Evolutionary conservation across 64 coral and sea anemone species (phyloP), one percentile per base, ranked within the genome.

Genomic region (Montipora sp.): DNA sequence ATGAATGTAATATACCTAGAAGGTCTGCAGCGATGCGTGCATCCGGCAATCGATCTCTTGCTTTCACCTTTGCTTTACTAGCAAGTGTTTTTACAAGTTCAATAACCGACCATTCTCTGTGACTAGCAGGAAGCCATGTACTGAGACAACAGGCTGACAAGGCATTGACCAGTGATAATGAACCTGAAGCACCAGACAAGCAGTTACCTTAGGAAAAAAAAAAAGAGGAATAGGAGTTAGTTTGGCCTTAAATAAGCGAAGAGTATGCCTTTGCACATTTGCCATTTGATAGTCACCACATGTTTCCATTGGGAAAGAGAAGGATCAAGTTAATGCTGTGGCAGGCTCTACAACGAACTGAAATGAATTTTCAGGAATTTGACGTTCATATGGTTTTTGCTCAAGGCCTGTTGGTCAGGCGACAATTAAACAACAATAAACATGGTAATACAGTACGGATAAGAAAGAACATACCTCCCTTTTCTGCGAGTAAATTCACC

Each of bases 111-210:
- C 95, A 96, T 68, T 96, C 67, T 18, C 95, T 47, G 48, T 96
- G 95, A 21, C 63, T 48, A 16, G 95, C 86, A 3, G 92, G 92
- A 8, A 96, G 78, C 87, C 90, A 93, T 21, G 83, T 87, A 3
- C 92, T 94, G 10, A 96, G 92, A 75, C 92, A 91, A 91, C 95
- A 96, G 0, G 92, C 92, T 66, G 95, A 93, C 75, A 96, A 67
- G 48, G 95, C 95, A 83, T 96, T 96, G 5, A 96, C 92, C 66
- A 96, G 78, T 20, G 92, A 88, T 59, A 96, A 77, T 11, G 95
- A 88, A 19, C 84, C 87, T 5, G 88, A 50, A 47, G 5, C 23
- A 65, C 27, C 80, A 5, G 80, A 82, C 20, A 57, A 51, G n/a
- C 6, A 58, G 57, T 82, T 82, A 2, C 55, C 80, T 78, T 63